A percentile compares a stretch with the other conserved stretches of the same genome.
These are phyloP conservation scores for Silurus lanzhouensis DNA, from an alignment of 2,797 vertebrate species.

Conservation along the genomic window DNA sequence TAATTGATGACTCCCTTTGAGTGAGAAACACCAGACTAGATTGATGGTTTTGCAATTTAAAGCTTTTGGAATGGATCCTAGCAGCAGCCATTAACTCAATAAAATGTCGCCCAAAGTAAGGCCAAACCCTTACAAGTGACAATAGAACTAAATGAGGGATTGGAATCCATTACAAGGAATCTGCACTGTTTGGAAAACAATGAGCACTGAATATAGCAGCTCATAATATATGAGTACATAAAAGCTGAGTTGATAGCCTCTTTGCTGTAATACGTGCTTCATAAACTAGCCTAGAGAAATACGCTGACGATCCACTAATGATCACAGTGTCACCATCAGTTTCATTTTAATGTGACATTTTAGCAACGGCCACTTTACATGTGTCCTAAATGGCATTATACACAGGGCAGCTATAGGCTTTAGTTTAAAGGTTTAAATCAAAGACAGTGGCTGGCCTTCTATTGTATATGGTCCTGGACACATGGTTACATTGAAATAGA, in stretches of 20 bases:
- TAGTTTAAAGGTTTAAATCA: neutral
- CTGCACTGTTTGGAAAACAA: slow-evolving; percentile 37
- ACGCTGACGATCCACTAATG: slow-evolving; percentile 23
- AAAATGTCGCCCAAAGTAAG: slow-evolving; percentile 79
- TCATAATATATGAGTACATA: slow-evolving; percentile 24
- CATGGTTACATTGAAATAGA: neutral
- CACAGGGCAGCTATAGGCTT: neutral
- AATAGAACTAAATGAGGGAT: slow-evolving; percentile 43
- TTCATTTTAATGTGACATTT: slow-evolving; percentile 17
- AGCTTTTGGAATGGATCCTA: slow-evolving; percentile 63
- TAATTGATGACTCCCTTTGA: slow-evolving; percentile 62
- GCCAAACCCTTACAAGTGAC: slow-evolving; percentile 64
- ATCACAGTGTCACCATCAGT: slow-evolving; percentile 20
- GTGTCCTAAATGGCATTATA: neutral
- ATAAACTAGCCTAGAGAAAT: slow-evolving; percentile 17
- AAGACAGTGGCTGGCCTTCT: neutral
- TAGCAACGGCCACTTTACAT: neutral
- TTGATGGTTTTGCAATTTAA: slow-evolving; percentile 61
- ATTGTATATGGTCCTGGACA: neutral
- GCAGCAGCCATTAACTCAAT: slow-evolving; percentile 77
- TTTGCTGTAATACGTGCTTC: slow-evolving; percentile 13
- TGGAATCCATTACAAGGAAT: slow-evolving; percentile 49
- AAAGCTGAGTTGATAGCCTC: slow-evolving; percentile 15
- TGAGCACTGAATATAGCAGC: slow-evolving; percentile 31
- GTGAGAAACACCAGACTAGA: slow-evolving; percentile 62